A percentile compares a stretch with the other conserved stretches of the same genome.
These are phyloP conservation scores for Ctenodactylus gundi DNA, from an alignment of 2,113 vertebrate species.

Conservation along the genomic window DNA sequence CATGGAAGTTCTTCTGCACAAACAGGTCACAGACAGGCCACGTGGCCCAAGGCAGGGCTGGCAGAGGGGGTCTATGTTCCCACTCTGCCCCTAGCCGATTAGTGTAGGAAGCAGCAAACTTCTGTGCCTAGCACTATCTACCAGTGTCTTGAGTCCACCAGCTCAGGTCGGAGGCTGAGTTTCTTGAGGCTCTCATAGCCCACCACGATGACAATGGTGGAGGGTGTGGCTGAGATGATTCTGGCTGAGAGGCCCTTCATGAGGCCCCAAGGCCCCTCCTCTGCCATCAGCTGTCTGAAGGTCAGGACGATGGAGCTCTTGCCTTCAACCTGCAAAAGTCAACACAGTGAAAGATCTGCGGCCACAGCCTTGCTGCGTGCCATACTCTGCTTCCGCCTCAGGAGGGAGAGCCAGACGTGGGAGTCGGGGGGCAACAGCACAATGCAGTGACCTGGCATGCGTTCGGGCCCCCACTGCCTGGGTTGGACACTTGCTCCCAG, in stretches of 20 bases:
- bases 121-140: slow-evolving; percentile 76
- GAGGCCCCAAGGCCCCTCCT: slow-evolving; percentile 93
- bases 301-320: slow-evolving; percentile 92
- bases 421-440: not conserved
- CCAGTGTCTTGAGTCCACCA: slow-evolving; percentile 94
- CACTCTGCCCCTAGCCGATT: not conserved
- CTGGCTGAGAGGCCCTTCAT: slow-evolving; percentile 96
- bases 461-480: not conserved
- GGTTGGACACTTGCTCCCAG: not conserved
- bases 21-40: slow-evolving; percentile 16
- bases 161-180: slow-evolving; percentile 93
- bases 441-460: not conserved
- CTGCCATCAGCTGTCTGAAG: slow-evolving; percentile 93
- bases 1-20: not conserved
- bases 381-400: not conserved
- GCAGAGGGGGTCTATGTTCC: not conserved
- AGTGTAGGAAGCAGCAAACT: not conserved
- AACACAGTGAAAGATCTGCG: not conserved
- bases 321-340: slow-evolving; percentile 91
- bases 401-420: not conserved
- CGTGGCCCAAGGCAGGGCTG: not conserved
- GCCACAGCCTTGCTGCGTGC: not conserved
- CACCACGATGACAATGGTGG: slow-evolving; percentile 95
- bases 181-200: slow-evolving; percentile 98
- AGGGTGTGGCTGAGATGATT: slow-evolving; percentile 93